Percentiles rank a stretch among this genome's conserved stretches.
phyloP scores from a whole-genome alignment of 2,797 vertebrate species.

The Cheirogaleus major region DNA sequence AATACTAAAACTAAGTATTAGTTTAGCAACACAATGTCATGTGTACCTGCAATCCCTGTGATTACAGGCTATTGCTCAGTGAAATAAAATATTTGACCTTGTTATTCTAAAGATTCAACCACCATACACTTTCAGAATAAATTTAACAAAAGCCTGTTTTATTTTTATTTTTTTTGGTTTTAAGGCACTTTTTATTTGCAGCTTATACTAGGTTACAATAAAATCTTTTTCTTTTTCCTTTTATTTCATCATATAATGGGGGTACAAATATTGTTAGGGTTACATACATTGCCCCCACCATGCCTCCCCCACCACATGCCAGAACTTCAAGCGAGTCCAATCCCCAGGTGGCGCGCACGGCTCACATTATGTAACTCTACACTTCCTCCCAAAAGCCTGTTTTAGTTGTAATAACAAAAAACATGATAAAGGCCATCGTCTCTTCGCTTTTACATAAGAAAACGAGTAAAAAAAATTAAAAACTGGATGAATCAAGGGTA shows the following conservation, averaged over 20 bases:
- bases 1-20: not conserved
- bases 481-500: not conserved
- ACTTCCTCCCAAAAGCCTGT: not conserved
- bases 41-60: not conserved
- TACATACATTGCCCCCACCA: too few species aligned
- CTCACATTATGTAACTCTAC: too few species aligned
- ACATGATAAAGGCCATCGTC: not conserved
- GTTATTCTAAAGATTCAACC: conserved; percentile 4
- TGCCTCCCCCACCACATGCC: too few species aligned
- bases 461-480: not conserved
- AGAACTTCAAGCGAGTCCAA: too few species aligned
- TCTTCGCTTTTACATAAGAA: not conserved
- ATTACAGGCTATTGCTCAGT: not conserved
- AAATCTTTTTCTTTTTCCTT: too few species aligned
- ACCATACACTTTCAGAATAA: not conserved
- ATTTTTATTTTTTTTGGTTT: too few species aligned
- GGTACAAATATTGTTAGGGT: too few species aligned
- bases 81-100: not conserved
- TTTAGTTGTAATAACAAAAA: not conserved
- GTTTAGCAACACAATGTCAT: not conserved
- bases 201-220: too few species aligned
- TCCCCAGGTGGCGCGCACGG: too few species aligned
- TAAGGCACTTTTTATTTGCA: too few species aligned
- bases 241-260: too few species aligned
- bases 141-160: not conserved